Evolutionary conservation across 2,888 invertebrate genomes (phyloP), one percentile per base, ranked within the genome.

Genomic region (Drosophila neotestacea): DNA sequence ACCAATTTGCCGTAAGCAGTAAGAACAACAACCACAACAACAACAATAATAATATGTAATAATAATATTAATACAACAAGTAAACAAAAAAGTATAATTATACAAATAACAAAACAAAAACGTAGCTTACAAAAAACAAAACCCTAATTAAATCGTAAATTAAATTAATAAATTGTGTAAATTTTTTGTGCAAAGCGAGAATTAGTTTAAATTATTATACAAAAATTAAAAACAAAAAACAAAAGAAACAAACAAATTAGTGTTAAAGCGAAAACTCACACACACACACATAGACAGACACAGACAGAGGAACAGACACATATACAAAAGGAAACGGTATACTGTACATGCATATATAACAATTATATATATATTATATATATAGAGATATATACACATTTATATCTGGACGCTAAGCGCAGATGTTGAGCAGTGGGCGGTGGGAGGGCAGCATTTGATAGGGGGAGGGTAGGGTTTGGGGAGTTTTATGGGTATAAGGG

Each of bases 181-280:
- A 86, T 85, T 87, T 77, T 84, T 81, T 82, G 80, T 82, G 85
- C 75, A 81, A 87, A 84, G 85, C 76, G 82, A 78, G 66, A 70
- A 76, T 82, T 89, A 89, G 85, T 80, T 85, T 88, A 88, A 87
- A 89, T 89, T 89, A 89, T 73, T 73, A 73, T 77, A 76, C n/a
- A 70, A 71, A 44, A 22, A 22, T 22, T 22, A 16, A 50, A 42
- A 47, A 56, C 36, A 22, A 22, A 65, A 61, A 63, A 64, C 58
- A 50, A 54, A 64, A 63, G 30, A 63, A 30, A 55, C 61, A 62
- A 82, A 65, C 54, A 60, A 70, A 64, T 70, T 69, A 76, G 69
- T 81, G 73, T 77, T 73, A 81, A 77, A 61, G 64, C 55, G 65
- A 61, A 67, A 69, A 72, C 56, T 39, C 54, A 58, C 63, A 66